phyloP scores from a whole-genome alignment of 1,140 invertebrate species.

The Diabrotica undecimpunctata region DNA sequence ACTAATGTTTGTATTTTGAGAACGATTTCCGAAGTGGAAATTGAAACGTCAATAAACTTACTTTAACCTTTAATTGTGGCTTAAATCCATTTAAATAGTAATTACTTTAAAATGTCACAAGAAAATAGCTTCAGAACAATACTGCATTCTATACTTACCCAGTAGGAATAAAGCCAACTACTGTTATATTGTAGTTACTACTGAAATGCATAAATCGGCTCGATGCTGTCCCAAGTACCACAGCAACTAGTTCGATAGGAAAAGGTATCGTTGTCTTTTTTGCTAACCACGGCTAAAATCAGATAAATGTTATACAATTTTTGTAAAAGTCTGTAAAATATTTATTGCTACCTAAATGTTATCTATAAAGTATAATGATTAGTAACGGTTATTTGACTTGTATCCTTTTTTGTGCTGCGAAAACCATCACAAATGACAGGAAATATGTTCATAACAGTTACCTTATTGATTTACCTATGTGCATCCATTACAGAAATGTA shows the following conservation, averaged over 20 bases:
- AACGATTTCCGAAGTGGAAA: too few species aligned
- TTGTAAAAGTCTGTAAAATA: neutral
- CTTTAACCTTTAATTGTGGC: too few species aligned
- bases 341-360: neutral
- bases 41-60: too few species aligned
- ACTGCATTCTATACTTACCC: conserved; percentile 58
- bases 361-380: neutral
- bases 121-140: too few species aligned
- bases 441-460: too few species aligned
- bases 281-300: conserved; percentile 66
- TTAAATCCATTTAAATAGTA: too few species aligned
- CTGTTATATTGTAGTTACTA: conserved; percentile 56
- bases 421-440: neutral
- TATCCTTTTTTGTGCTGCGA: too few species aligned
- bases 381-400: neutral
- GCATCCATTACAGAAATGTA: too few species aligned
- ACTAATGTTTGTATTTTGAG: too few species aligned
- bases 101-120: too few species aligned
- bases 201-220: conserved; percentile 61
- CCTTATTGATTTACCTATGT: too few species aligned
- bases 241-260: conserved; percentile 81
- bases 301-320: neutral
- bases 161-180: conserved; percentile 73
- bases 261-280: conserved; percentile 72
- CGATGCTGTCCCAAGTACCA: conserved; percentile 70